A percentile compares a stretch with the other conserved stretches of the same genome.
Evolutionary conservation across 2,797 vertebrate genomes (phyloP).

Genomic region (Pogoniulus pusillus): DNA sequence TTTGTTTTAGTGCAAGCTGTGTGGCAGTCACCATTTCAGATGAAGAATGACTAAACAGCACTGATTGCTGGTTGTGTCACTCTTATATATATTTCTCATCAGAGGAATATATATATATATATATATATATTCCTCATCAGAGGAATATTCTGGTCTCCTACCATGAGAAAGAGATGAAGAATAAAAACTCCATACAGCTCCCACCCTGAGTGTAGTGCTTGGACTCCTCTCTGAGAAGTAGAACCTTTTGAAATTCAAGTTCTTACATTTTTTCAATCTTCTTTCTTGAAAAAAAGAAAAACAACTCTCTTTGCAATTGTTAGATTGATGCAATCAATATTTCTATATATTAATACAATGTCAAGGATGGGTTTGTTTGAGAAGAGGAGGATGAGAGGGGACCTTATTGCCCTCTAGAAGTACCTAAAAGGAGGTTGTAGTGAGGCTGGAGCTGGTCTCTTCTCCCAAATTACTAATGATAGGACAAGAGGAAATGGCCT

Average conservation of each 20-base stretch:
- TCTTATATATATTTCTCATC: too few species aligned
- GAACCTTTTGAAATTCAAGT: neutral
- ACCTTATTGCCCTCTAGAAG: too few species aligned
- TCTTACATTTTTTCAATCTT: neutral
- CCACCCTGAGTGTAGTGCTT: neutral
- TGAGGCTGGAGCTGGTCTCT: too few species aligned
- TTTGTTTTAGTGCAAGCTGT: neutral
- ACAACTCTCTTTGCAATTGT: neutral
- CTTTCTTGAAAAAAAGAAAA: too few species aligned
- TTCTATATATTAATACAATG: neutral
- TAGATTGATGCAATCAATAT: neutral
- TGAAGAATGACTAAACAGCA: neutral
- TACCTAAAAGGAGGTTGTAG: too few species aligned
- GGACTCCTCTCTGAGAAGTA: neutral
- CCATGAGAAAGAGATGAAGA: neutral
- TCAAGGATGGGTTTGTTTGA: neutral
- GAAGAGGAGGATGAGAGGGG: too few species aligned
- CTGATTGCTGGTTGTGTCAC: neutral
- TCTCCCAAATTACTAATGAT: too few species aligned
- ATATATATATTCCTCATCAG: too few species aligned
- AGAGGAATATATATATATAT: too few species aligned
- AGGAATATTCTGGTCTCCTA: neutral
- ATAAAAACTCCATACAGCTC: neutral
- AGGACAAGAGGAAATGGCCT: too few species aligned
- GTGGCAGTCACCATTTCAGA: neutral